Base-by-base conservation (phyloP, 2,113 vertebrate genomes). In the Antennarius striatus region DNA sequence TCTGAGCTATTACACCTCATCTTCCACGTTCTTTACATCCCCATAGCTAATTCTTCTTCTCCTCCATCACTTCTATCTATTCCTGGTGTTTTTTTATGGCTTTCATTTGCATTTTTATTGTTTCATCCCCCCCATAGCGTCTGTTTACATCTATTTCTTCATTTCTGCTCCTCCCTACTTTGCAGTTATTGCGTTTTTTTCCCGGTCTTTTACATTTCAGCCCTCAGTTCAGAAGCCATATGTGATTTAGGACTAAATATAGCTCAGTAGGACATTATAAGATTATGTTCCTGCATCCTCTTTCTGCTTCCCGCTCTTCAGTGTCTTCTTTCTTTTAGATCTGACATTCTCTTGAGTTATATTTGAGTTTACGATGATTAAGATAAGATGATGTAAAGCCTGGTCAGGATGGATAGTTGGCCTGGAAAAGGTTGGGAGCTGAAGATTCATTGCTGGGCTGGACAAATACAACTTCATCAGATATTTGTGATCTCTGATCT, bases 101-200 rank as follows among this genome's bases (percentile, higher is more conserved):
- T 80, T 74, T 57, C 70, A 88, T 89, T 86, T 82, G 82, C 88
- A 89, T 89, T 88, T 88, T 86, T 88, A 89, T 89, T 88, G 82
- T 87, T 87, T 85, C 80, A 83, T 82, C 66, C 66, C 47, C 57
- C 61, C 57, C n/a, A 57, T 55, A 32, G 45, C 67, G 79, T 81
- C 83, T 77, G 29, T 72, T 84, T 71, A 67, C 16, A 80, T 90
- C 50, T 53, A 30, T 77, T 81, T 53, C 59, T 65, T 59, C 66
- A 72, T 88, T 77, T 62, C 57, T 85, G 71, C 56, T 68, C 11
- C 62, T 68, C 32, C 17, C 73, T 47, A 79, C 10, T 76, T 86
- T 77, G n/a, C 67, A 10, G 15, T 65, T 81, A 75, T 81, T 78
- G 55, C 64, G 14, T 10, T 52, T 63, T 68, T 56, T 16, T 46